Evolutionary conservation across 2,888 invertebrate species (phyloP).

Genomic region (Luperina nickerlii): DNA sequence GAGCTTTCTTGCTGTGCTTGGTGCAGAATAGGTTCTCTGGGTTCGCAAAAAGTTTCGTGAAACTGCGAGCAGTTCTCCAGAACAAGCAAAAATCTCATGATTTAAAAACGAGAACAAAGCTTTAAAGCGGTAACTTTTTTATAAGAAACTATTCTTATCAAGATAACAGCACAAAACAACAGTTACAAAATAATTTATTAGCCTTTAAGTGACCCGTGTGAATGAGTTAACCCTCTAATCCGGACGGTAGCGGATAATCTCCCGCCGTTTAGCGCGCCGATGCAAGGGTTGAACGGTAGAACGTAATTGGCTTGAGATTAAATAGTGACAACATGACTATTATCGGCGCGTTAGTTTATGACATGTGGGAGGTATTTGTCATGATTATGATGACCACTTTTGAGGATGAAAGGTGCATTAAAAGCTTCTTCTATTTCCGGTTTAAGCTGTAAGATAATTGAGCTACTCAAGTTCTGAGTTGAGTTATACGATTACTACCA

Average conservation of each 20-base stretch:
- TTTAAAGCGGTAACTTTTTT: not conserved
- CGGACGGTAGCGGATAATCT: slow-evolving; percentile 55
- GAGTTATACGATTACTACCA: not conserved
- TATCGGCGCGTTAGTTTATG: slow-evolving; percentile 24
- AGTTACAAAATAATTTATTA: slow-evolving; percentile 29
- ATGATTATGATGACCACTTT: not conserved
- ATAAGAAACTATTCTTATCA: not conserved
- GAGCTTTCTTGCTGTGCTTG: not conserved
- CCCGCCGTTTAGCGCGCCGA: slow-evolving; percentile 43
- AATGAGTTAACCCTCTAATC: slow-evolving; percentile 46
- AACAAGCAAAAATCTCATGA: not conserved
- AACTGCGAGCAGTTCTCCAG: not conserved
- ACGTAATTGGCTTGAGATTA: slow-evolving; percentile 50
- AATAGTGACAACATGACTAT: slow-evolving; percentile 41
- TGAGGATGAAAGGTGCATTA: not conserved
- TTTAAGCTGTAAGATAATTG: not conserved
- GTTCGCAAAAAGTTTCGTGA: not conserved
- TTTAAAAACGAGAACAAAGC: not conserved
- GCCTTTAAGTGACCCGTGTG: slow-evolving; percentile 37
- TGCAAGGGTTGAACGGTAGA: slow-evolving; percentile 56
- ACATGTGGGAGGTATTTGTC: not conserved
- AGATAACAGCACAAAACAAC: not conserved
- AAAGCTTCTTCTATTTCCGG: not conserved
- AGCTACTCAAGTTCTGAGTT: not conserved
- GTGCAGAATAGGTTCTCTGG: not conserved